Evolutionary conservation across 2,797 vertebrate species (phyloP), one percentile per base, ranked within the genome.

Genomic region (Taenioides sp.): DNA sequence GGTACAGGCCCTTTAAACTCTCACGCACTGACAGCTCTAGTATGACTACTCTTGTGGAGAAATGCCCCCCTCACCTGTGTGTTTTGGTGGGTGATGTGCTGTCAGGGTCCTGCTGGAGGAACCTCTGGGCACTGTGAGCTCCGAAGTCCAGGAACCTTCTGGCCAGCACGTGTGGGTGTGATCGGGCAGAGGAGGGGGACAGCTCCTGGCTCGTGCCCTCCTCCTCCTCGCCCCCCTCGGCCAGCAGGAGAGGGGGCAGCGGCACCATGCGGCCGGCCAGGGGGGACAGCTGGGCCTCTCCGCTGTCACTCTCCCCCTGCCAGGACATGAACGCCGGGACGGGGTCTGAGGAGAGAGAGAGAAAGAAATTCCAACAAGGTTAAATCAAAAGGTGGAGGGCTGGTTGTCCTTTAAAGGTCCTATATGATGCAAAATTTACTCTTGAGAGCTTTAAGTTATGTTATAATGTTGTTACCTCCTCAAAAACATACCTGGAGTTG

Each of bases 281-380:
- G 0, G 97, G 97, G 75, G 97, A 99, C 74, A 98, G 95, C 84
- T 99, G 96, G 27, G 97, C 97, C 90, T 99, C 97, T 83, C 97
- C 97, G 58, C 94, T 95, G 50, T 98, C 97, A n/a, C 74, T 94
- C 79, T 98, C 97, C 58, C 97, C 96, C 89, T 98, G 97, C 97
- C 97, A 99, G 80, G 96, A 96, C 86, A 97, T 97, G 91, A 93
- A 98, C 80, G 96, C 96, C 73, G 97, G 97, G 89, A 99, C 94
- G 0, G 97, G 97, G 83, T 98, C 97, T 99, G 90, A 34, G 5
- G 34, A 63, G 34, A 63, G 31, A 34, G 17, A 34, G 6, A 34
- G 1, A 5, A n/a, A n/a, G n/a, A 27, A 23, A 55, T 25, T 27
- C 23, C 62, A 23, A 47, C 10, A 40, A 55, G 23, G 55, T 54